Evolutionary conservation across 2,888 invertebrate genomes (phyloP).

Genomic region (Julus scanicus): DNA sequence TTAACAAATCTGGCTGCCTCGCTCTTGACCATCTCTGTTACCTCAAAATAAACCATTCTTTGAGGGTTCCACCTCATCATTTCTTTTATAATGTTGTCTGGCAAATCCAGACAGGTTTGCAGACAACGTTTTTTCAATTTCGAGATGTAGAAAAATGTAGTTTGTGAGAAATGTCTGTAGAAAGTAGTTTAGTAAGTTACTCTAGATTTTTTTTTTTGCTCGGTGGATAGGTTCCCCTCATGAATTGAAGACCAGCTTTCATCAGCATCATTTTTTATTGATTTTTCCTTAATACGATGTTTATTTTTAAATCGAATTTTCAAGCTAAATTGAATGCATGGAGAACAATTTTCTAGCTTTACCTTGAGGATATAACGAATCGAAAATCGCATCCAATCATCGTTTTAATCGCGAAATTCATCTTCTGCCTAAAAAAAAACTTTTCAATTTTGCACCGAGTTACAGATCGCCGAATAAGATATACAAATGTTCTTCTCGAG

Average conservation of each 20-base stretch:
- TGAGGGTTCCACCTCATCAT: too few species aligned
- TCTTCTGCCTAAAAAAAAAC: not conserved
- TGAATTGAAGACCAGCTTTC: not conserved
- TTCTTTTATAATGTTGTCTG: too few species aligned
- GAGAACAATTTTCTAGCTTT: not conserved
- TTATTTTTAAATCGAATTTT: slow-evolving; percentile 23
- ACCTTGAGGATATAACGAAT: not conserved
- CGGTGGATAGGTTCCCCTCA: not conserved
- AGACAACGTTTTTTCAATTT: not conserved
- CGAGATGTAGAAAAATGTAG: not conserved
- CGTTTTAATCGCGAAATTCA: slow-evolving; percentile 1
- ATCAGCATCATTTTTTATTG: not conserved
- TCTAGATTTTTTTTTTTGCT: too few species aligned
- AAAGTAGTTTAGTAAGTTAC: too few species aligned
- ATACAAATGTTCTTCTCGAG: slow-evolving; percentile 30
- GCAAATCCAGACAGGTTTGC: too few species aligned
- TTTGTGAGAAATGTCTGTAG: too few species aligned
- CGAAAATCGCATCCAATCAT: slow-evolving; percentile 17
- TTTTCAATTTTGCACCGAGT: slow-evolving; percentile 22
- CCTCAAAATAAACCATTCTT: too few species aligned
- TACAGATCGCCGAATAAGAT: slow-evolving; percentile 20
- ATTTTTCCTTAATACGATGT: slow-evolving; percentile 17
- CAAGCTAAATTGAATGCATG: not conserved
- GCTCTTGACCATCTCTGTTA: too few species aligned
- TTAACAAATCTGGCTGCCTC: too few species aligned